These are phyloP conservation scores for Galleria mellonella DNA, from an alignment of 1,140 invertebrate species.

Conservation along the genomic window DNA sequence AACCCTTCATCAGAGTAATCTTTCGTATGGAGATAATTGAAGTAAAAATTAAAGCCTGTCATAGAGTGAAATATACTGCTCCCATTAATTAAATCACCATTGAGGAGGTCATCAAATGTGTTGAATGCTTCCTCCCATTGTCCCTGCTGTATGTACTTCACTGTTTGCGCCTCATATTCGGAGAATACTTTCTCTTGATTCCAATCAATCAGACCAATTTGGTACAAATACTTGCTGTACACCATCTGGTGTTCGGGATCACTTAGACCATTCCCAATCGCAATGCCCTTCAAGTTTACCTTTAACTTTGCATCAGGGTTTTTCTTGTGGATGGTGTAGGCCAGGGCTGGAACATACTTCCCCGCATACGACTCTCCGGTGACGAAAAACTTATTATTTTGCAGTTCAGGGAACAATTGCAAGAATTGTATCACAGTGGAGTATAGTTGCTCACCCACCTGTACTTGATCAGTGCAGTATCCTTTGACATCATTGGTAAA, in stretches of 20 bases:
- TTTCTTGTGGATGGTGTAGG: constrained; percentile 83
- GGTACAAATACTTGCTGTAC: constrained; percentile 89
- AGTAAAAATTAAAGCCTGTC: constrained; percentile 87
- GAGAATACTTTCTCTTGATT: constrained; percentile 78
- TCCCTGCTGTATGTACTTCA: constrained; percentile 76
- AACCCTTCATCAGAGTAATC: constrained; percentile 67
- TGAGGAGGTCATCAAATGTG: constrained; percentile 82
- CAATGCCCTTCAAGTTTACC: constrained; percentile 82
- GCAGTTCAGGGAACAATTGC: constrained; percentile 80
- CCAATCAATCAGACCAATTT: constrained; percentile 85
- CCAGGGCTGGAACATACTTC: constrained; percentile 87
- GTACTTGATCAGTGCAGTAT: constrained; percentile 78
- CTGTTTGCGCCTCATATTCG: constrained; percentile 74
- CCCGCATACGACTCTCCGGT: constrained; percentile 93
- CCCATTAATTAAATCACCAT: constrained; percentile 79
- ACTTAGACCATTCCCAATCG: constrained; percentile 90
- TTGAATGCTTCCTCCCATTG: constrained; percentile 80
- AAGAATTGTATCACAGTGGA: constrained; percentile 83
- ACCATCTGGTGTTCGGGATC: constrained; percentile 87
- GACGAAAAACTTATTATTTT: constrained; percentile 82
- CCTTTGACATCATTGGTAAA: constrained; percentile 80
- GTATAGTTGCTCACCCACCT: constrained; percentile 81
- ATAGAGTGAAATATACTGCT: constrained; percentile 84
- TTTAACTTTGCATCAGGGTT: constrained; percentile 71
- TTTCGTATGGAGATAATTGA: constrained; percentile 82